Conservation (phyloP, 2,888 invertebrate genomes). For the Drosophila parthenogenetica region DNA sequence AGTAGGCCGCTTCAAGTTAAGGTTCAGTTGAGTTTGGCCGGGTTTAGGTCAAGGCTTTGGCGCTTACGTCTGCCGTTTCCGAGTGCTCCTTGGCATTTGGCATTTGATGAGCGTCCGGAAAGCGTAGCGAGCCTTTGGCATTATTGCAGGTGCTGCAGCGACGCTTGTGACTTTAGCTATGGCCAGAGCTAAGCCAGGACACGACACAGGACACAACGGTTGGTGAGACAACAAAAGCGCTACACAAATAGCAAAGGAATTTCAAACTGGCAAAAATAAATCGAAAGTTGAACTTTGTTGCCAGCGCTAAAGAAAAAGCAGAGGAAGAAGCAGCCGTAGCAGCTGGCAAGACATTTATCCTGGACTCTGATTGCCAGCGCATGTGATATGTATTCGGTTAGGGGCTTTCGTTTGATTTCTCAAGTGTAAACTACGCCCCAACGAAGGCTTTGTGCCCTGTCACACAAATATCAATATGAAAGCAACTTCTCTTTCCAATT, state of each 20-base stretch:
- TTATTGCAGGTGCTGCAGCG: constrained; percentile 58
- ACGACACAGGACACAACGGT: constrained; percentile 1
- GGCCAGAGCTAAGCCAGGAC: constrained; percentile 33
- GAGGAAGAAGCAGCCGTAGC: constrained; percentile 28
- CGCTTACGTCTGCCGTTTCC: constrained; percentile 30
- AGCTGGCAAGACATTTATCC: constrained; percentile 75
- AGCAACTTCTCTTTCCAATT: constrained; percentile 19
- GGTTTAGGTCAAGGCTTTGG: constrained; percentile 57
- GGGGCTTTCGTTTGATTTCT: constrained; percentile 75
- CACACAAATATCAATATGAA: constrained; percentile 76
- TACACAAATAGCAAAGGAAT: constrained; percentile 58
- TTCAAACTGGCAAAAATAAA: constrained; percentile 70
- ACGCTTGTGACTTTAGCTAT: constrained; percentile 8
- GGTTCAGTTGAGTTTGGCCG: constrained; percentile 9
- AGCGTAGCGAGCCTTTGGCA: constrained; percentile 47
- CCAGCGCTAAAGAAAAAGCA: background rate
- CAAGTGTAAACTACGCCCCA: constrained; percentile 69
- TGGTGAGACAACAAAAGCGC: constrained; percentile 60
- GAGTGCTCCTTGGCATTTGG: constrained; percentile 58
- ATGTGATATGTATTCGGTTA: constrained; percentile 43
- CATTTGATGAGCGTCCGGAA: constrained; percentile 65
- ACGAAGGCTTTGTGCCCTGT: constrained; percentile 51
- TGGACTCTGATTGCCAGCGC: constrained; percentile 49
- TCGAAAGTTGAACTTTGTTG: constrained; percentile 72
- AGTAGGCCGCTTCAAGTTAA: constrained; percentile 39